These are phyloP conservation scores for Scaptodrosophila latifasciaeformis DNA, from an alignment of 2,888 invertebrate species.

Conservation along the genomic window DNA sequence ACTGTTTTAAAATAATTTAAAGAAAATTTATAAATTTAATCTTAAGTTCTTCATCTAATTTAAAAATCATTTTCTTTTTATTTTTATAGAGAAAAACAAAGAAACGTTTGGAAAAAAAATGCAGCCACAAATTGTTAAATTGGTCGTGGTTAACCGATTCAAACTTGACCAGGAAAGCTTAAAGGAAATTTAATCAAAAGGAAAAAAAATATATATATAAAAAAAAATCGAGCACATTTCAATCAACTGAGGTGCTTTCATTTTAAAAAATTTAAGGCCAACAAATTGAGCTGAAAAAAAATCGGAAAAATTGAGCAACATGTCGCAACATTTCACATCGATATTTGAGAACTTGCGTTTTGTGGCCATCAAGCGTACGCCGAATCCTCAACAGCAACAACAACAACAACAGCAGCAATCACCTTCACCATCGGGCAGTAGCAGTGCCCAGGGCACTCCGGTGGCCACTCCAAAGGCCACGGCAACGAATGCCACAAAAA, in stretches of 20 bases:
- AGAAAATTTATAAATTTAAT: too few relatives aligned
- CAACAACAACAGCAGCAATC: slow-evolving; percentile 36
- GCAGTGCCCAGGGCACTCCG: slow-evolving; percentile 17
- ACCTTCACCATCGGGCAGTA: slow-evolving; percentile 18
- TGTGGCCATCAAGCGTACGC: slow-evolving; percentile 64
- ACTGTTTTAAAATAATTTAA: too few relatives aligned
- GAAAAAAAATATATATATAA: slow-evolving; percentile 24
- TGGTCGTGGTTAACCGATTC: neutral
- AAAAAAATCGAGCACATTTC: slow-evolving; percentile 38
- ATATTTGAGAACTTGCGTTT: slow-evolving; percentile 73
- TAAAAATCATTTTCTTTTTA: too few relatives aligned
- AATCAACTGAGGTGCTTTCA: too few relatives aligned
- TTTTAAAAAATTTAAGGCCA: too few relatives aligned
- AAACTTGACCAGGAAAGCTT: slow-evolving; percentile 10
- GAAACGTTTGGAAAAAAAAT: too few relatives aligned
- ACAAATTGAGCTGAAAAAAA: too few relatives aligned
- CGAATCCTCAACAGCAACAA: slow-evolving; percentile 50
- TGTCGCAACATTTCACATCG: slow-evolving; percentile 74
- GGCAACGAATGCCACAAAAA: slow-evolving; percentile 28
- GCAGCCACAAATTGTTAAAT: too few relatives aligned
- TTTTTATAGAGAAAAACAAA: too few relatives aligned
- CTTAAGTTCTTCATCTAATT: too few relatives aligned
- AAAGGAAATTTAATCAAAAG: slow-evolving; percentile 59
- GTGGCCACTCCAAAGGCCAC: slow-evolving; percentile 33
- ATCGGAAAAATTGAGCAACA: slow-evolving; percentile 43